Percentiles rank a stretch among this genome's conserved stretches.
Evolutionary conservation across 1,140 invertebrate species (phyloP).

Genomic region (Laupala kohalensis): DNA sequence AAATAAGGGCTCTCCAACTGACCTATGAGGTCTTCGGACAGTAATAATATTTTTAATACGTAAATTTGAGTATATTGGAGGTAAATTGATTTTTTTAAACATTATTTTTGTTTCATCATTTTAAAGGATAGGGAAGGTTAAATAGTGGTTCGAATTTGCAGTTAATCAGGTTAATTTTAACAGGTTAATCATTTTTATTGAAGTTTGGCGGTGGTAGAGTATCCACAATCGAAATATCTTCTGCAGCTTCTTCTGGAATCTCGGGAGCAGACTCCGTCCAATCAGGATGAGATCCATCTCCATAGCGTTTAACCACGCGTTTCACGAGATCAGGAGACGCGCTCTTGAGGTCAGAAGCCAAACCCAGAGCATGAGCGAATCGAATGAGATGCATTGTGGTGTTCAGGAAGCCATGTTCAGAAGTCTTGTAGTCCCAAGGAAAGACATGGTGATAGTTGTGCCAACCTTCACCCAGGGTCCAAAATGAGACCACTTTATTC

Average conservation of each 20-base stretch:
- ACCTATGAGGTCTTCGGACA: no score
- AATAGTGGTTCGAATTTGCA: no score
- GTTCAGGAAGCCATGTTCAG: conserved; percentile 15
- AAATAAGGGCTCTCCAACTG: no score
- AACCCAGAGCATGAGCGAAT: conserved; percentile 31
- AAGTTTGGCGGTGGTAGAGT: no score
- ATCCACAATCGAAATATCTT: not conserved
- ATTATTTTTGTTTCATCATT: no score
- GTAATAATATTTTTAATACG: no score
- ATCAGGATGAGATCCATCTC: conserved; percentile 38
- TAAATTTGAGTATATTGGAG: no score
- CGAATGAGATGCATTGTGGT: conserved; percentile 37
- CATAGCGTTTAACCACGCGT: conserved; percentile 30
- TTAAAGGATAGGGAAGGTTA: no score
- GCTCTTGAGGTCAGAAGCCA: conserved; percentile 35
- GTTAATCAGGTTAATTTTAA: no score
- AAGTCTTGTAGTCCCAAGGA: conserved; percentile 38
- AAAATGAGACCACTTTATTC: conserved; percentile 22
- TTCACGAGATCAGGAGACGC: conserved; percentile 1
- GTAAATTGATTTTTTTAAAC: no score
- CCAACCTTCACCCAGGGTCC: conserved; percentile 39
- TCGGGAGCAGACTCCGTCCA: not conserved
- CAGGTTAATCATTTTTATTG: no score
- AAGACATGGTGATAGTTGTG: conserved; percentile 50
- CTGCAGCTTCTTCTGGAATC: not conserved